A percentile compares a stretch with the other conserved stretches of the same genome.
Conservation (phyloP, 2,888 invertebrate species). For the Gortyna flavago region DNA sequence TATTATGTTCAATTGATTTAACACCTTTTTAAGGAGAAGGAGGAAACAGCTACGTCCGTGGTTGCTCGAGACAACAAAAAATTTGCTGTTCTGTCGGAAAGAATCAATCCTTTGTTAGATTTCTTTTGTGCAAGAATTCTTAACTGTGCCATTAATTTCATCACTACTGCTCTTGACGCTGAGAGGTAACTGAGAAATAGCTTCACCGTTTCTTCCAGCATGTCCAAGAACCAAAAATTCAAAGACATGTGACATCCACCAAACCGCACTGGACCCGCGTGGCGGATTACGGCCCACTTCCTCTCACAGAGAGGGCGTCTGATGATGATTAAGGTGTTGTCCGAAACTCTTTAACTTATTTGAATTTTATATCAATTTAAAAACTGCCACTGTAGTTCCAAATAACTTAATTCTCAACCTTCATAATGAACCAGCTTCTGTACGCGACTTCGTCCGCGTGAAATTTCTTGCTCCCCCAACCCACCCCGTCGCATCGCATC, state of each 20-base stretch:
- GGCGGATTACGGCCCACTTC: neutral
- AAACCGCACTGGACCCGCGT: too few relatives aligned
- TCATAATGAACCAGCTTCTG: neutral
- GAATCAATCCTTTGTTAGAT: neutral
- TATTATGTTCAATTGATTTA: slow-evolving; percentile 16
- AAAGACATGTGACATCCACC: neutral
- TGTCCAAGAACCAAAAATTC: neutral
- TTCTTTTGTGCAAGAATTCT: neutral
- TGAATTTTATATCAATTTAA: neutral
- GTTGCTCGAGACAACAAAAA: too few relatives aligned
- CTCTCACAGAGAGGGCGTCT: neutral
- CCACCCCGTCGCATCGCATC: too few relatives aligned
- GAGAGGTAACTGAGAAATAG: neutral
- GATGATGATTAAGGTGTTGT: neutral
- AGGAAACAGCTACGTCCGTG: slow-evolving; percentile 16
- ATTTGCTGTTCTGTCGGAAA: neutral
- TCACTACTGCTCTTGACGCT: too few relatives aligned
- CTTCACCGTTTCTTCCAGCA: neutral
- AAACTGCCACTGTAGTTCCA: too few relatives aligned
- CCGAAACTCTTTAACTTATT: neutral
- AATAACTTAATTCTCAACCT: neutral
- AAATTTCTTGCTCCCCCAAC: too few relatives aligned
- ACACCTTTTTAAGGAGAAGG: neutral
- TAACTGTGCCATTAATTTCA: neutral
- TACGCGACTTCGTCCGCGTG: too few relatives aligned